Conservation (phyloP, 2,113 vertebrate genomes). For the Nanorana parkeri region DNA sequence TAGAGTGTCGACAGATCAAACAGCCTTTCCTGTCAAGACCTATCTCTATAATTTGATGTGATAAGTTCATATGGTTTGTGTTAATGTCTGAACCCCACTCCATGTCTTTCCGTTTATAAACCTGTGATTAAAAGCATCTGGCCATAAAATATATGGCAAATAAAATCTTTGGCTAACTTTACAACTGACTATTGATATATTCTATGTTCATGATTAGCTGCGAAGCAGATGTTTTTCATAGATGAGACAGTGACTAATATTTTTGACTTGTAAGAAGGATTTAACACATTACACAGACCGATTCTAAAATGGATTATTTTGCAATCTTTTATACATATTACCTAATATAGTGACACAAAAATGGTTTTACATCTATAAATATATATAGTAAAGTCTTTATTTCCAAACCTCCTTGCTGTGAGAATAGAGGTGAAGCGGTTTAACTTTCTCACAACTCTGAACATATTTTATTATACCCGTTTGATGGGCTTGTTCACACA, state of each 20-base stretch:
- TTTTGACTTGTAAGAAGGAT: neutral
- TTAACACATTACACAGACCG: neutral
- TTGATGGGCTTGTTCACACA: no score
- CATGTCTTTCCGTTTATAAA: slow-evolving; percentile 14
- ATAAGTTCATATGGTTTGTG: slow-evolving; percentile 8
- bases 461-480: no score
- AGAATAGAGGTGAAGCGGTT: no score
- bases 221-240: slow-evolving; percentile 39
- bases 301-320: slow-evolving; percentile 1
- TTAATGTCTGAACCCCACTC: neutral
- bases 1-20: neutral
- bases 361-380: no score
- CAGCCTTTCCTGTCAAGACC: neutral
- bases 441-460: no score
- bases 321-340: neutral
- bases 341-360: neutral
- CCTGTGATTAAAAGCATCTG: slow-evolving; percentile 23
- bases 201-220: slow-evolving; percentile 8
- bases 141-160: slow-evolving; percentile 5
- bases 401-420: no score
- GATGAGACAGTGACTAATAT: slow-evolving; percentile 13
- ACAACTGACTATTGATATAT: slow-evolving; percentile 7
- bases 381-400: no score
- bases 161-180: neutral
- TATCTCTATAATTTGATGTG: neutral